phyloP scores from a whole-genome alignment of 2,888 invertebrate species.

The Sinohyriopsis cumingii region DNA sequence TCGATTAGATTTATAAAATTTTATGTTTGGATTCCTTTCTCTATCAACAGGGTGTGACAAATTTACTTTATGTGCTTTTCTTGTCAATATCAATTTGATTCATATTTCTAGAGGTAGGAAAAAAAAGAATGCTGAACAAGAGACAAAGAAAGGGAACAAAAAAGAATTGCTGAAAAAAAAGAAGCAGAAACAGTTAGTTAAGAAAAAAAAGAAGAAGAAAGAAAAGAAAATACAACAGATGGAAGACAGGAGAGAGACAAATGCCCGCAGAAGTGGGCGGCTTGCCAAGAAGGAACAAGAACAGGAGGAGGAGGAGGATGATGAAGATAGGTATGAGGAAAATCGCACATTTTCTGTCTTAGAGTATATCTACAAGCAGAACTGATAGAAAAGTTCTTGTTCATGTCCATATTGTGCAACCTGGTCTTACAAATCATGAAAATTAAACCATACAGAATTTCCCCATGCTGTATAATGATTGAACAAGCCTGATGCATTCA shows the following conservation, averaged over 20 bases:
- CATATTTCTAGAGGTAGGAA: too few species aligned
- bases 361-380: not conserved
- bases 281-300: constrained; percentile 4
- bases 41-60: too few species aligned
- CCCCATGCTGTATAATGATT: too few species aligned
- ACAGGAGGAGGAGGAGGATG: constrained; percentile 2
- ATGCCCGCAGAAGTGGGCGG: constrained; percentile 3
- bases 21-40: too few species aligned
- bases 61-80: too few species aligned
- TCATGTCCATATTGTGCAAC: too few species aligned
- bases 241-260: constrained; percentile 9
- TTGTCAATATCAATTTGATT: too few species aligned
- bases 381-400: not conserved
- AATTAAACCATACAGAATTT: too few species aligned
- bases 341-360: not conserved
- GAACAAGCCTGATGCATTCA: too few species aligned
- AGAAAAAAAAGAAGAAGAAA: constrained; percentile 28
- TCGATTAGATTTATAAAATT: too few species aligned
- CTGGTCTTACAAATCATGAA: too few species aligned
- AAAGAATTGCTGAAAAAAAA: constrained; percentile 15
- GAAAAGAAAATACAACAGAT: constrained; percentile 16
- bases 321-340: constrained; percentile 21
- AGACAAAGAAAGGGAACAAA: constrained; percentile 16
- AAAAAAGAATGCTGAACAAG: constrained; percentile 4
- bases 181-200: constrained; percentile 11